A percentile compares a stretch with the other conserved stretches of the same genome.
Evolutionary conservation across 1,140 invertebrate species (phyloP).

Genomic region (Gryllus bimaculatus): DNA sequence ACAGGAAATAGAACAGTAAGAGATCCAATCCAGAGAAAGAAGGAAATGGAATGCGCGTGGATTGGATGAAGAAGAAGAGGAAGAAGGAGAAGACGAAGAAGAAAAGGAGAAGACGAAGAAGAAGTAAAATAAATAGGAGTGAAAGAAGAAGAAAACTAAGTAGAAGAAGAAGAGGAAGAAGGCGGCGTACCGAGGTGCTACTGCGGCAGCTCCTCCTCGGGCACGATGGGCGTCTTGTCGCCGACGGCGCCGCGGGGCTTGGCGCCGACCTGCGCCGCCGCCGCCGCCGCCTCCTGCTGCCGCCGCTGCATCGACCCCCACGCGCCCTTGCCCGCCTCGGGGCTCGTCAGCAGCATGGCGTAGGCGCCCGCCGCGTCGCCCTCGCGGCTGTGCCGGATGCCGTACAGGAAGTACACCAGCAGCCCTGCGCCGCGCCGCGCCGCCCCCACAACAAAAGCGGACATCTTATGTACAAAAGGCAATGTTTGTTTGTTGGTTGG

Average conservation of each 20-base stretch:
- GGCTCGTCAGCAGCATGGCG: slow-evolving; percentile 52
- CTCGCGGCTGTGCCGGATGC: slow-evolving; percentile 79
- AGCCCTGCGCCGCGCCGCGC: slow-evolving; percentile 54
- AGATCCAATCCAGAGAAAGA: no score
- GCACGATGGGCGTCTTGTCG: slow-evolving; percentile 30
- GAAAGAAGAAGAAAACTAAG: no score
- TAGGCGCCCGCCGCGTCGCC: slow-evolving; percentile 50
- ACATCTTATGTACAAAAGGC: no score
- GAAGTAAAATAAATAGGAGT: no score
- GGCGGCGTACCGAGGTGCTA: not conserved
- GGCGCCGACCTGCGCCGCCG: slow-evolving; percentile 31
- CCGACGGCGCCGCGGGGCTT: slow-evolving; percentile 26
- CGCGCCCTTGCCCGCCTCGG: slow-evolving; percentile 49
- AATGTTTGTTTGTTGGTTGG: no score
- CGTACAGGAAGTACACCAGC: slow-evolving; percentile 80
- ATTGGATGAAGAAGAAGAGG: no score
- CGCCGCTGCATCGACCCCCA: slow-evolving; percentile 45
- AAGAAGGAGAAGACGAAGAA: no score
- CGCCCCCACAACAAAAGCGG: no score
- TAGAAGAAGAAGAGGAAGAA: no score
- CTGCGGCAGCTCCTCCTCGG: slow-evolving; percentile 18
- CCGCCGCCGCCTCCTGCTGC: slow-evolving; percentile 33
- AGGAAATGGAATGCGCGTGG: no score
- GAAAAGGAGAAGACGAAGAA: no score
- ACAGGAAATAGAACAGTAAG: no score